phyloP scores from a whole-genome alignment of 2,797 vertebrate genomes.

The Manis javanica region DNA sequence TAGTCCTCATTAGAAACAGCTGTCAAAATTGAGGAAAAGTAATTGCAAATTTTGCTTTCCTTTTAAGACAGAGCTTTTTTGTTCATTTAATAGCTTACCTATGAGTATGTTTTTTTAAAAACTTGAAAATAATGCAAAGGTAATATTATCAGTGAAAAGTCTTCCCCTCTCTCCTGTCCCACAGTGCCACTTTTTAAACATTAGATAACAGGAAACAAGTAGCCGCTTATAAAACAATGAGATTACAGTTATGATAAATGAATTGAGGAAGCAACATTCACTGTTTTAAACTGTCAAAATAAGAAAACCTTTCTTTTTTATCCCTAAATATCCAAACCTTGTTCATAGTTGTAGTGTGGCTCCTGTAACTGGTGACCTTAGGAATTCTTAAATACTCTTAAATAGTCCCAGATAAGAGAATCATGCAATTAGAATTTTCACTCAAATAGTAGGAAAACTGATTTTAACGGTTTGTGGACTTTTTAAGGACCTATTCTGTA shows the following conservation, averaged over 20 bases:
- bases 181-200: neutral
- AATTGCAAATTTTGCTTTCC: neutral
- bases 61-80: neutral
- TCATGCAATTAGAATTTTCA: neutral
- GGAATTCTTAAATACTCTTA: neutral
- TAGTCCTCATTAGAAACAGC: neutral
- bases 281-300: conserved; percentile 11
- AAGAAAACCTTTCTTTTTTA: conserved; percentile 9
- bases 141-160: neutral
- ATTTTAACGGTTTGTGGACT: neutral
- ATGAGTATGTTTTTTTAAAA: neutral
- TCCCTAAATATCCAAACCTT: neutral
- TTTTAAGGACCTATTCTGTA: neutral
- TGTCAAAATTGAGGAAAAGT: conserved; percentile 13
- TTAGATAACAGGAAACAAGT: conserved; percentile 26
- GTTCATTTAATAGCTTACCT: conserved; percentile 6
- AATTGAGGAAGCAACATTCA: neutral
- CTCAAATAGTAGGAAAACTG: neutral
- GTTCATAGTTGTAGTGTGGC: conserved; percentile 1
- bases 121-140: neutral
- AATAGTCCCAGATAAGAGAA: neutral
- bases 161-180: neutral
- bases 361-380: neutral
- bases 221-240: conserved; percentile 3
- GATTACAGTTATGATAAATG: neutral